Conservation (phyloP, 2,113 vertebrate genomes). For the Vidua chalybeata region DNA sequence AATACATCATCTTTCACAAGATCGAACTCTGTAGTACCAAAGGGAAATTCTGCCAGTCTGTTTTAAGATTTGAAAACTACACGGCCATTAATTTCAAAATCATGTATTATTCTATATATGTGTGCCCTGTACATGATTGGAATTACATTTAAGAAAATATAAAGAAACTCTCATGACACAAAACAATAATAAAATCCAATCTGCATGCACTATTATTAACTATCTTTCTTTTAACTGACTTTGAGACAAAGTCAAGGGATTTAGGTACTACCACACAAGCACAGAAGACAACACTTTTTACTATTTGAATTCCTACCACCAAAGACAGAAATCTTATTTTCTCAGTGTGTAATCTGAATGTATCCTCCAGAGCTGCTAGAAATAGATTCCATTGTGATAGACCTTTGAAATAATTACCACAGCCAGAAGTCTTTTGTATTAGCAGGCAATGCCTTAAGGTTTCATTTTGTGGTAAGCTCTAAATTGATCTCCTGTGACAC, state of each 20-base stretch:
- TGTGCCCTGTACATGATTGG: not conserved
- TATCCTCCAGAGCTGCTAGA: not conserved
- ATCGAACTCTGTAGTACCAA: not conserved
- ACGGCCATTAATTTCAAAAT: not conserved
- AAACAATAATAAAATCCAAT: not conserved
- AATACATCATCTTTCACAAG: not conserved
- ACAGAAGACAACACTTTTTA: not conserved
- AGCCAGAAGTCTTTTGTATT: slow-evolving; percentile 9
- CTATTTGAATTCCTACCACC: not conserved
- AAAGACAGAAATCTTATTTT: slow-evolving; percentile 39
- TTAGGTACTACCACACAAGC: not conserved
- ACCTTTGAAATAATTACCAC: not conserved
- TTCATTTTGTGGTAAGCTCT: slow-evolving; percentile 14
- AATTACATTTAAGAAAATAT: not conserved
- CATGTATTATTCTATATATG: not conserved
- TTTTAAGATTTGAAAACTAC: not conserved
- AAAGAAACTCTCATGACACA: not conserved
- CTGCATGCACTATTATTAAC: not conserved
- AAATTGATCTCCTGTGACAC: slow-evolving; percentile 14
- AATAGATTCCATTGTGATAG: not conserved
- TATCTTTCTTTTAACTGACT: not conserved
- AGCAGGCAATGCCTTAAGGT: not conserved
- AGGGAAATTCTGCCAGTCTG: not conserved
- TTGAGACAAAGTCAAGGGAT: not conserved
- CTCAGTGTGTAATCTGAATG: not conserved